A percentile compares a stretch with the other conserved stretches of the same genome.
These are phyloP conservation scores for Platygyra sinensis DNA, from an alignment of 64 coral and sea anemone species.

Conservation along the genomic window DNA sequence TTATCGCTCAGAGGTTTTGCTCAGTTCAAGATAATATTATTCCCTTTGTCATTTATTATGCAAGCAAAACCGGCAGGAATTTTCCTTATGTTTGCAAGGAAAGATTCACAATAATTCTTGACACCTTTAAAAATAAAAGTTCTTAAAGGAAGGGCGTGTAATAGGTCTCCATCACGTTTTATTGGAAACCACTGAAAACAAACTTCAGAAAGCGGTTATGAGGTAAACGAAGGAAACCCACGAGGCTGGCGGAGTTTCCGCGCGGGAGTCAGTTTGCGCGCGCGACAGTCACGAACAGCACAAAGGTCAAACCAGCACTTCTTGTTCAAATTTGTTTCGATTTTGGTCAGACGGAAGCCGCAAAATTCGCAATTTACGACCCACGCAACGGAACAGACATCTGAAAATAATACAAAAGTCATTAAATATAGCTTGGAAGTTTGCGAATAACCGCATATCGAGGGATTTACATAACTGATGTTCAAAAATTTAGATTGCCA, in stretches of 20 bases:
- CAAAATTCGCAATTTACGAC: not conserved
- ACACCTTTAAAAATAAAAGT: not conserved
- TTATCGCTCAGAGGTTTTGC: not conserved
- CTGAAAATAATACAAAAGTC: not conserved
- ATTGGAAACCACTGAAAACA: not conserved
- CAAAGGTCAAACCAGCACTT: not conserved
- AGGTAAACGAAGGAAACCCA: not conserved
- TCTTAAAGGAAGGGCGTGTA: not conserved
- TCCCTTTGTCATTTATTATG: not conserved
- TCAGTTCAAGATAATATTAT: not conserved
- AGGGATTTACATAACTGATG: not conserved
- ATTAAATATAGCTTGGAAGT: not conserved
- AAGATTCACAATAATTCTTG: too few species aligned
- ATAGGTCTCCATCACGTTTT: not conserved
- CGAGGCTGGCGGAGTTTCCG: slow-evolving; percentile 7
- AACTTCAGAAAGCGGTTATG: not conserved
- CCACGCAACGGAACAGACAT: not conserved
- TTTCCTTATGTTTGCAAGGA: not conserved
- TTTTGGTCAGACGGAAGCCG: slow-evolving; percentile 17
- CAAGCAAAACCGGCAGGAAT: not conserved
- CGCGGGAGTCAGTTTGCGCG: slow-evolving; percentile 18
- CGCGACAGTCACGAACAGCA: slow-evolving; percentile 6
- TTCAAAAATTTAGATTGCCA: not conserved
- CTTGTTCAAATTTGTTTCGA: slow-evolving; percentile 31
- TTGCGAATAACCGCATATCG: not conserved